phyloP scores from a whole-genome alignment of 1,140 invertebrate species.

The Euglossa dilemma region DNA sequence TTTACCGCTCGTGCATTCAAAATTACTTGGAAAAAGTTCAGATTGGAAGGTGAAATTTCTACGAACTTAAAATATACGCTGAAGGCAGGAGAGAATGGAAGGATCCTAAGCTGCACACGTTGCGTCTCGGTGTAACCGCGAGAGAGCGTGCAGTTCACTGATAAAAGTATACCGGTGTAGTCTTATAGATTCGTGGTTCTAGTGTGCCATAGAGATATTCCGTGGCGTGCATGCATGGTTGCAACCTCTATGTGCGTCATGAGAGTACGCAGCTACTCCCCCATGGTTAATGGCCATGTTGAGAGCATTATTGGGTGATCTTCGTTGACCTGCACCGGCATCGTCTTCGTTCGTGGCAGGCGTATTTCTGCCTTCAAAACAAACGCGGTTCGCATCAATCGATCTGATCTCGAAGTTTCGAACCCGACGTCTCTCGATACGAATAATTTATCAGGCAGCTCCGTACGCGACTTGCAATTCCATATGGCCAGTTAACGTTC shows the following conservation, averaged over 20 bases:
- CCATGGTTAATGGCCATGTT: slow-evolving; percentile 53
- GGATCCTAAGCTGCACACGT: not conserved
- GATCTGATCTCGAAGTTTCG: slow-evolving; percentile 15
- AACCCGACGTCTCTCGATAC: not conserved
- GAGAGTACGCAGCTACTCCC: not conserved
- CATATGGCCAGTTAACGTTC: not conserved
- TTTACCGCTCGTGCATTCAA: no score
- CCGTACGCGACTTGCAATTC: not conserved
- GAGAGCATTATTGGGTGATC: slow-evolving; percentile 52
- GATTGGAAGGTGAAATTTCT: no score
- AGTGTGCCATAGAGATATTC: not conserved
- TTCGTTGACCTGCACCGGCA: slow-evolving; percentile 26
- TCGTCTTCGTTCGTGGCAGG: slow-evolving; percentile 34
- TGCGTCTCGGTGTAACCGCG: not conserved
- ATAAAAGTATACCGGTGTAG: not conserved
- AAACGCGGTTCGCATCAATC: slow-evolving; percentile 17
- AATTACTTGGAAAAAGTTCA: no score
- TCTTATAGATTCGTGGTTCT: not conserved
- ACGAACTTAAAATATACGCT: no score
- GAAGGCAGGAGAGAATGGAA: no score
- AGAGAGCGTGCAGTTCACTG: not conserved
- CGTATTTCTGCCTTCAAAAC: slow-evolving; percentile 2
- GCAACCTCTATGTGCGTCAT: not conserved
- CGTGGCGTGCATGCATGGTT: not conserved
- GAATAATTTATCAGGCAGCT: not conserved